Evolutionary conservation across 2,888 invertebrate species (phyloP).

Genomic region (Prosopocoilus inquinatus): DNA sequence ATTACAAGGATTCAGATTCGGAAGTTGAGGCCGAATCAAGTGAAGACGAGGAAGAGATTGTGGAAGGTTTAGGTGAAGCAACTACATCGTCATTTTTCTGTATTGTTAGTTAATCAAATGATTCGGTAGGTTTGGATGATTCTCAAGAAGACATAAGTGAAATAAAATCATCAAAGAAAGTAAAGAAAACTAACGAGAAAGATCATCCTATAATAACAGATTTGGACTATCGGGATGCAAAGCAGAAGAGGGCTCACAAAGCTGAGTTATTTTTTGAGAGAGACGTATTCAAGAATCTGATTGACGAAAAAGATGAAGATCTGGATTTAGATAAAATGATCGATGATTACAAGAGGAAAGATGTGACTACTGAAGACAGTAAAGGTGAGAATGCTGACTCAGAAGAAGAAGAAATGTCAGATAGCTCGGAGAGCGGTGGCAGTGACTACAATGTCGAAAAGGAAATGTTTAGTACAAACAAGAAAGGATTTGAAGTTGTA

Average conservation of each 20-base stretch:
- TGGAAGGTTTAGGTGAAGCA: slow-evolving; percentile 56
- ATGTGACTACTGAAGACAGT: slow-evolving; percentile 53
- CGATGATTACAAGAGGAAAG: slow-evolving; percentile 70
- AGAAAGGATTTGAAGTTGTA: slow-evolving; percentile 68
- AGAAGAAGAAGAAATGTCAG: slow-evolving; percentile 30
- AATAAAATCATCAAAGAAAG: slow-evolving; percentile 29
- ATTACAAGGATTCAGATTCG: slow-evolving; percentile 65
- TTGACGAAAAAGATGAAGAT: slow-evolving; percentile 83
- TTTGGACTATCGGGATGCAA: slow-evolving; percentile 72
- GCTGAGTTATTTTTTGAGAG: slow-evolving; percentile 88
- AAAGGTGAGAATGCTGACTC: slow-evolving; percentile 24
- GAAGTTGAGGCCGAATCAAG: slow-evolving; percentile 61
- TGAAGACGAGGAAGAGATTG: slow-evolving; percentile 54
- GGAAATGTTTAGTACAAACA: slow-evolving; percentile 36
- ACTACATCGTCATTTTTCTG: background rate
- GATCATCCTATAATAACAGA: slow-evolving; percentile 77
- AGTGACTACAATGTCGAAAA: slow-evolving; percentile 54
- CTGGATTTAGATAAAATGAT: slow-evolving; percentile 80
- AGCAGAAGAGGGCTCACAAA: slow-evolving; percentile 70
- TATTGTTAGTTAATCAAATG: slow-evolving; percentile 12
- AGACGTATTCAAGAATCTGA: slow-evolving; percentile 76
- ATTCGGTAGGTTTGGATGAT: slow-evolving; percentile 60
- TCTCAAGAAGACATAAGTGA: slow-evolving; percentile 52
- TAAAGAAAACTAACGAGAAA: slow-evolving; percentile 43
- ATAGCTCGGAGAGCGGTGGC: slow-evolving; percentile 29